Conservation (phyloP, 92 coral and sea anemone genomes). For the Blastomussa wellsi region DNA sequence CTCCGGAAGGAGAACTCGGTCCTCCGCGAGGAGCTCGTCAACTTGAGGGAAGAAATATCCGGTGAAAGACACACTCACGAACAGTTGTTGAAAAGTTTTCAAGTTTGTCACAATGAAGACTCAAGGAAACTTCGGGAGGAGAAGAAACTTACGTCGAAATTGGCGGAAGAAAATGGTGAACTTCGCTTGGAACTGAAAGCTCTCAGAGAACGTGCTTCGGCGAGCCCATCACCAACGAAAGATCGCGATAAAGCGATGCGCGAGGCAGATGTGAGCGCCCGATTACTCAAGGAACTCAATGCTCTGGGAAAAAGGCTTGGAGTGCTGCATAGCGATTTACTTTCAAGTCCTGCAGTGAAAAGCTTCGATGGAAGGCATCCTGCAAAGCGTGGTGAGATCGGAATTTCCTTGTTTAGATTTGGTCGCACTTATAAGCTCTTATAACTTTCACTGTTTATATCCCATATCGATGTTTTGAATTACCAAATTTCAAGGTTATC, state of each 20-base stretch:
- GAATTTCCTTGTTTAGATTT: conserved; percentile 28
- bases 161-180: conserved; percentile 74
- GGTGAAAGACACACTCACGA: conserved; percentile 70
- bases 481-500: conserved; percentile 5
- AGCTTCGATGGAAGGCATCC: conserved; percentile 50
- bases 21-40: conserved; percentile 68
- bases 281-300: conserved; percentile 38
- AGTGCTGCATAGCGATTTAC: conserved; percentile 62
- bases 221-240: conserved; percentile 8
- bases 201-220: conserved; percentile 48
- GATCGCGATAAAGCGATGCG: conserved; percentile 7
- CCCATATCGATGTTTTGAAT: conserved; percentile 4
- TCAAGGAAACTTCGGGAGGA: conserved; percentile 58
- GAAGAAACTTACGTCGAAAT: conserved; percentile 57
- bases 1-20: conserved; percentile 71
- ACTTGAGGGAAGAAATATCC: conserved; percentile 63
- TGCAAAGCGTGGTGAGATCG: conserved; percentile 62
- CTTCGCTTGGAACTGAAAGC: conserved; percentile 62
- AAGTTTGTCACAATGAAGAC: conserved; percentile 67
- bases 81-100: conserved; percentile 62
- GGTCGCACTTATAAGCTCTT: not conserved
- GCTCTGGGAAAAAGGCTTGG: conserved; percentile 54
- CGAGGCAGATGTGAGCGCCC: conserved; percentile 43
- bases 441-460: conserved; percentile 5
- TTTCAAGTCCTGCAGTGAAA: conserved; percentile 60